Evolutionary conservation across 2,113 vertebrate species (phyloP), one percentile per base, ranked within the genome.

Genomic region (Rhabdomys dilectus): DNA sequence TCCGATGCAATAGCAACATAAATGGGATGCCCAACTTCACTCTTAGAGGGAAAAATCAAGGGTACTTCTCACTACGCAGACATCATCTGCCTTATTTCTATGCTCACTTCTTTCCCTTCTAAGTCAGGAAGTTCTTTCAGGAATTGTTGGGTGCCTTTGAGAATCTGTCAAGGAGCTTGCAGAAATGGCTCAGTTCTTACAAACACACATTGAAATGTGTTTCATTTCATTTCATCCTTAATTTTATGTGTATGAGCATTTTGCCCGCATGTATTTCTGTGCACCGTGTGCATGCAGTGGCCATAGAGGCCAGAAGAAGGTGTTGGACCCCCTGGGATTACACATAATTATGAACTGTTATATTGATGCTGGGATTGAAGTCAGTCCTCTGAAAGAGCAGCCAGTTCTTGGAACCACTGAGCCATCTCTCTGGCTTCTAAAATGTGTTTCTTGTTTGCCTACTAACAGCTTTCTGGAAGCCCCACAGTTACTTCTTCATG

Each of bases 401-500:
- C 17, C 48, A 53, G 15, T n/a, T 58, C 36, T n/a, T 21, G 24
- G 24, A 81, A 81, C 34, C 36, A 58, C 21, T 15, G 36, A 24
- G 34, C 51, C 53, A n/a, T 58, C 78, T 81, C 36, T 58, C 19
- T 58, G 31, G 21, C 19, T 12, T 19, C 36, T 81, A 88, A 96
- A 96, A 89, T 7, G 9, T 34, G 9, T 56, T 96, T 68, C 17
- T n/a, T 82, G 45, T 89, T 91, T 97, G 72, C 85, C 77, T 29
- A 5, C 22, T 62, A 88, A 81, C 39, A 81, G 36, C 80, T 22
- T 86, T 48, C 24, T 60, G 89, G 58, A 87, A 89, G 24, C 77
- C 96, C 87, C 68, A 15, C 56, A 89, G 88, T 94, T 89, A 53
- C 91, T 94, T 97, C 86, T 60, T 89, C 34, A 73, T 66, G 42